Evolutionary conservation across 2,113 vertebrate species (phyloP).

Genomic region (Brachionichthys hirsutus): DNA sequence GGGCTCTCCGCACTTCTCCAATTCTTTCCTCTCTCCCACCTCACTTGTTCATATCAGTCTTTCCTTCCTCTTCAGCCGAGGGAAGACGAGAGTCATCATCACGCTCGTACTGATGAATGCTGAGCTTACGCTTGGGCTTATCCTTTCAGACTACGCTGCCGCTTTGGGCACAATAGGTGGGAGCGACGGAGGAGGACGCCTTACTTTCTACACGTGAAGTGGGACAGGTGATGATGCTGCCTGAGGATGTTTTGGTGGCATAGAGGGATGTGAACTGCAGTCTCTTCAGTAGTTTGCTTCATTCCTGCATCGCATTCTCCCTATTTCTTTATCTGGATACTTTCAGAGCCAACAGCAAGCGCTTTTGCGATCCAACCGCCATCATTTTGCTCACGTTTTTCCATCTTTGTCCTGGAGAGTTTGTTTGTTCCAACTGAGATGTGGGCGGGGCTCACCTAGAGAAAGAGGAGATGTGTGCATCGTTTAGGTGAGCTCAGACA

Average conservation of each 20-base stretch:
- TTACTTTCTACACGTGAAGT: slow-evolving; percentile 17
- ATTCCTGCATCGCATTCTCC: slow-evolving; percentile 33
- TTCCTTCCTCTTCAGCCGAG: slow-evolving; percentile 50
- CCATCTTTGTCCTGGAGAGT: slow-evolving; percentile 36
- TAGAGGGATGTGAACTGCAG: slow-evolving; percentile 51
- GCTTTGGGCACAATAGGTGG: slow-evolving; percentile 22
- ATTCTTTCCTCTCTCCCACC: slow-evolving; percentile 59
- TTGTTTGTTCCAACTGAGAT: slow-evolving; percentile 48
- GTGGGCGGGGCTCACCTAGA: slow-evolving; percentile 52
- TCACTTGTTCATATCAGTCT: slow-evolving; percentile 57
- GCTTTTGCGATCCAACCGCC: slow-evolving; percentile 48
- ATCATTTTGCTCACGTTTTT: slow-evolving; percentile 30
- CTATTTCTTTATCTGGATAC: slow-evolving; percentile 46
- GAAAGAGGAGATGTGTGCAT: slow-evolving; percentile 35
- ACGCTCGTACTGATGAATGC: slow-evolving; percentile 43
- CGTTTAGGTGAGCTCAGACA: slow-evolving; percentile 47
- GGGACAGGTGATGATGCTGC: slow-evolving; percentile 37
- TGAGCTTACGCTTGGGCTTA: neutral
- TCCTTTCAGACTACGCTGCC: too few species aligned
- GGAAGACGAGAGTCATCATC: slow-evolving; percentile 43
- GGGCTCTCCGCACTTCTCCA: slow-evolving; percentile 57
- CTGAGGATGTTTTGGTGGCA: slow-evolving; percentile 49
- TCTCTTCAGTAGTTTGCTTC: slow-evolving; percentile 58
- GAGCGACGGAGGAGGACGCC: slow-evolving; percentile 9
- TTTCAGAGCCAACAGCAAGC: slow-evolving; percentile 46